phyloP scores from a whole-genome alignment of 2,113 vertebrate genomes.

The Gallinago undulata region DNA sequence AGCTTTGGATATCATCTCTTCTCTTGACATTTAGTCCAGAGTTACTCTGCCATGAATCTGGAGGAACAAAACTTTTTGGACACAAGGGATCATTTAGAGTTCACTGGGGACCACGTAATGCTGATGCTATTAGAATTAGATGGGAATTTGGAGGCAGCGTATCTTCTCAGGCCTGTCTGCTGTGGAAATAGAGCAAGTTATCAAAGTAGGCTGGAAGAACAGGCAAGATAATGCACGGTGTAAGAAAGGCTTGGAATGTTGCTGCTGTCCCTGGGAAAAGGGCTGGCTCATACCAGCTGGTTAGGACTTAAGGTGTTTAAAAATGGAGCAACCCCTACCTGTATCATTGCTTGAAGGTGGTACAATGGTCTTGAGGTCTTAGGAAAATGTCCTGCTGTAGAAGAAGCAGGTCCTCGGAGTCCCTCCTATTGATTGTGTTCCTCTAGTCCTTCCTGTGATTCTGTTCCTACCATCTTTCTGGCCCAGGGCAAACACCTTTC shows the following conservation, averaged over 20 bases:
- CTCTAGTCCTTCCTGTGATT: not conserved
- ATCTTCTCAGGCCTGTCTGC: not conserved
- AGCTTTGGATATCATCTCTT: not conserved
- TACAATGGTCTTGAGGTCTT: fast-evolving
- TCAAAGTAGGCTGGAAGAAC: not conserved
- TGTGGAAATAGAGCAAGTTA: not conserved
- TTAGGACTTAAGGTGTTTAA: not conserved
- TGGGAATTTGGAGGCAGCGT: not conserved
- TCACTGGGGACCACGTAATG: not conserved
- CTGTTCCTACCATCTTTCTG: not conserved
- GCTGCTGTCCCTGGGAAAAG: not conserved
- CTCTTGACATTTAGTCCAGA: not conserved
- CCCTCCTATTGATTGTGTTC: not conserved
- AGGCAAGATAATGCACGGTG: not conserved
- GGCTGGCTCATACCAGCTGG: not conserved
- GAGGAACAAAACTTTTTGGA: not conserved
- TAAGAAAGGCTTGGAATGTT: not conserved
- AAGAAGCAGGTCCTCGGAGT: not conserved
- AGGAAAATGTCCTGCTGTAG: not conserved
- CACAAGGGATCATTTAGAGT: not conserved
- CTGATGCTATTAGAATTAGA: not conserved
- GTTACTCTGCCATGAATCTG: not conserved
- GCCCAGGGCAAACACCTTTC: not conserved
- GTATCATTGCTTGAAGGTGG: fast-evolving
- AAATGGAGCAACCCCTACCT: not conserved